Evolutionary conservation across 2,113 vertebrate species (phyloP).

Genomic region (Ictalurus furcatus): DNA sequence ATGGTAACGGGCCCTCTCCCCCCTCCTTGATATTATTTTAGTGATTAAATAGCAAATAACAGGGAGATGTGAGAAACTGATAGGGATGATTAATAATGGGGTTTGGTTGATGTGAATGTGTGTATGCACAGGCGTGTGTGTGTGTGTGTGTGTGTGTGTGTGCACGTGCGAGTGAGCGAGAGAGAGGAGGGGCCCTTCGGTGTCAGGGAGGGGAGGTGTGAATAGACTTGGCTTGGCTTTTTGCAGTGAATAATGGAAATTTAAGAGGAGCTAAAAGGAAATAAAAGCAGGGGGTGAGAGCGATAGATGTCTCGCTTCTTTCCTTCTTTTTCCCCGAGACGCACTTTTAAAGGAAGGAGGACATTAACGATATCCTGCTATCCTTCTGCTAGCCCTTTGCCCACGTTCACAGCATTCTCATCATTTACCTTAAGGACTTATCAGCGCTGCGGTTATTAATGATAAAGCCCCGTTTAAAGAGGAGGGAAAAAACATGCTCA

Average conservation of each 20-base stretch:
- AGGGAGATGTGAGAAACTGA: slow-evolving; percentile 68
- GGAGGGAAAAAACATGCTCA: neutral
- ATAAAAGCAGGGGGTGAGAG: slow-evolving; percentile 69
- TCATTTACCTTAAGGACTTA: slow-evolving; percentile 52
- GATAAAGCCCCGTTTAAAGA: slow-evolving; percentile 54
- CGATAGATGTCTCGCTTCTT: slow-evolving; percentile 58
- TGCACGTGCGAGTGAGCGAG: slow-evolving; percentile 6
- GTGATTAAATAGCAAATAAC: slow-evolving; percentile 81
- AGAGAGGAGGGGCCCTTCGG: slow-evolving; percentile 47
- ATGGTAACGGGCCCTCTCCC: slow-evolving; percentile 71
- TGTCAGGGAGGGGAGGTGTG: slow-evolving; percentile 69
- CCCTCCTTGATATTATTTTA: slow-evolving; percentile 75
- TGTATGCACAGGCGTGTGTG: slow-evolving; percentile 51
- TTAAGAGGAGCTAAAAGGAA: slow-evolving; percentile 70
- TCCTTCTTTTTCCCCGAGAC: slow-evolving; percentile 48
- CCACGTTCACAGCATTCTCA: slow-evolving; percentile 44
- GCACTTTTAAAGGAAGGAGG: slow-evolving; percentile 61
- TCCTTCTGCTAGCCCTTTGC: slow-evolving; percentile 53
- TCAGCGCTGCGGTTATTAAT: slow-evolving; percentile 66
- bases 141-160: slow-evolving; percentile 12
- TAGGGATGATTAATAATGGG: slow-evolving; percentile 77
- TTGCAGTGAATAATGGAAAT: slow-evolving; percentile 76
- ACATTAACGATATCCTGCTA: slow-evolving; percentile 55
- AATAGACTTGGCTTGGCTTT: slow-evolving; percentile 69
- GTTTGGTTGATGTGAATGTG: slow-evolving; percentile 56